A percentile compares a stretch with the other conserved stretches of the same genome.
phyloP scores from a whole-genome alignment of 2,888 invertebrate genomes.

The Troides oblongomaculatus region DNA sequence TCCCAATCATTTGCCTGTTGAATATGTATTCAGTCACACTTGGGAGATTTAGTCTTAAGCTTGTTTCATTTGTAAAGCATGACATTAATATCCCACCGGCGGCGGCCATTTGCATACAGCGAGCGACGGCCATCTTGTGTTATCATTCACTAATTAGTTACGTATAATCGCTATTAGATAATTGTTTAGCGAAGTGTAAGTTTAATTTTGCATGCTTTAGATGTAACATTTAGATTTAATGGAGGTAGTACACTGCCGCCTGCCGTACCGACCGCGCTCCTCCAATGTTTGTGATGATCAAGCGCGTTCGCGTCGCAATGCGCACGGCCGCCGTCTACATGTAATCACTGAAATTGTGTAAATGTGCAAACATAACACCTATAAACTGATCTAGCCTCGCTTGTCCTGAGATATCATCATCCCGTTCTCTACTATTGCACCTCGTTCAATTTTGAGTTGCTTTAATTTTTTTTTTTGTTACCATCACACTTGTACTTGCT shows the following conservation, averaged over 20 bases:
- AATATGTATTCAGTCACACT: conserved; percentile 66
- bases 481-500: conserved; percentile 74
- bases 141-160: conserved; percentile 7
- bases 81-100: conserved; percentile 68
- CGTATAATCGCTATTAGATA: conserved; percentile 8
- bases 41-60: conserved; percentile 76
- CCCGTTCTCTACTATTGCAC: conserved; percentile 77
- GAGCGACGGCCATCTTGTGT: conserved; percentile 24
- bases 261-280: background rate
- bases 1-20: conserved; percentile 72
- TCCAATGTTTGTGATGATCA: conserved; percentile 16
- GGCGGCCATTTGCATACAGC: conserved; percentile 49
- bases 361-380: conserved; percentile 77
- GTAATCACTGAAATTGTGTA: conserved; percentile 71
- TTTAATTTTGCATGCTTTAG: conserved; percentile 24
- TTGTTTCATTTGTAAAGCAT: conserved; percentile 74
- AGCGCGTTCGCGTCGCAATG: conserved; percentile 30
- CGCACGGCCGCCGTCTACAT: conserved; percentile 52
- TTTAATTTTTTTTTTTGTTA: conserved; percentile 70
- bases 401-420: conserved; percentile 79
- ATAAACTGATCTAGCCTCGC: conserved; percentile 75
- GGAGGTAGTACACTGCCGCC: conserved; percentile 1
- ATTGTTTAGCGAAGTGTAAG: conserved; percentile 20
- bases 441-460: conserved; percentile 79
- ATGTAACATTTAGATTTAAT: conserved; percentile 14